A percentile compares a stretch with the other conserved stretches of the same genome.
These are phyloP conservation scores for Cyprinodon tularosa DNA, from an alignment of 2,113 vertebrate genomes.

Conservation along the genomic window DNA sequence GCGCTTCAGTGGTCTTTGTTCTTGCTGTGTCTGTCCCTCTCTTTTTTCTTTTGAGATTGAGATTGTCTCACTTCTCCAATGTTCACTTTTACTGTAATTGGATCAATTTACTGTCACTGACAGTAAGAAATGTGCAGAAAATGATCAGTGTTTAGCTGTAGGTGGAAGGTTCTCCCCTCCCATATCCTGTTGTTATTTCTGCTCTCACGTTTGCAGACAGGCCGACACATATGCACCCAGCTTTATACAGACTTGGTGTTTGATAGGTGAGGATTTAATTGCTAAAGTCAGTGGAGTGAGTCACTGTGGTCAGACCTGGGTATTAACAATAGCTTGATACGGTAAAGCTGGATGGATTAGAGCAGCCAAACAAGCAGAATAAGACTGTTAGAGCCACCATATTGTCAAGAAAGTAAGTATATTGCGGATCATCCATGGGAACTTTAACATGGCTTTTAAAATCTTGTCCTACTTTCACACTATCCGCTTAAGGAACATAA, in stretches of 20 bases:
- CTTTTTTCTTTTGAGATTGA: slow-evolving; percentile 16
- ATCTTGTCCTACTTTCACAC: slow-evolving; percentile 26
- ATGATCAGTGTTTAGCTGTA: slow-evolving; percentile 45
- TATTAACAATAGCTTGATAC: slow-evolving; percentile 30
- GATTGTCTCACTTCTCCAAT: slow-evolving; percentile 13
- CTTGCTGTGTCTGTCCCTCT: slow-evolving; percentile 9
- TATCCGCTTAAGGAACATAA: slow-evolving; percentile 40
- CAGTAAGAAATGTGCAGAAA: background rate
- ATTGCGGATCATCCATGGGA: slow-evolving; percentile 33
- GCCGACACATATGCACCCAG: background rate
- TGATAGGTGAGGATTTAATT: slow-evolving; percentile 70
- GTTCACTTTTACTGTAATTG: slow-evolving; percentile 39
- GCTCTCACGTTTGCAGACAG: slow-evolving; percentile 28
- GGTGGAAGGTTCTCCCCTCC: slow-evolving; percentile 33
- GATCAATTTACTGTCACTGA: slow-evolving; percentile 40
- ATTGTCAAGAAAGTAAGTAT: slow-evolving; percentile 30
- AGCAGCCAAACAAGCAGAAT: slow-evolving; percentile 24
- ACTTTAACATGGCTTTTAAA: slow-evolving; percentile 42
- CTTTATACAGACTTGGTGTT: slow-evolving; percentile 25
- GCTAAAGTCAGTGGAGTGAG: slow-evolving; percentile 53
- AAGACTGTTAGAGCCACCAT: slow-evolving; percentile 8
- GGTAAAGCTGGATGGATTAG: slow-evolving; percentile 44
- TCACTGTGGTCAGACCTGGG: slow-evolving; percentile 32
- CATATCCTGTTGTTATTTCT: slow-evolving; percentile 33
- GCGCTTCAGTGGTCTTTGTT: slow-evolving; percentile 8